Conservation (phyloP, 2,888 invertebrate species). For the Zaprionus bogoriensis region DNA sequence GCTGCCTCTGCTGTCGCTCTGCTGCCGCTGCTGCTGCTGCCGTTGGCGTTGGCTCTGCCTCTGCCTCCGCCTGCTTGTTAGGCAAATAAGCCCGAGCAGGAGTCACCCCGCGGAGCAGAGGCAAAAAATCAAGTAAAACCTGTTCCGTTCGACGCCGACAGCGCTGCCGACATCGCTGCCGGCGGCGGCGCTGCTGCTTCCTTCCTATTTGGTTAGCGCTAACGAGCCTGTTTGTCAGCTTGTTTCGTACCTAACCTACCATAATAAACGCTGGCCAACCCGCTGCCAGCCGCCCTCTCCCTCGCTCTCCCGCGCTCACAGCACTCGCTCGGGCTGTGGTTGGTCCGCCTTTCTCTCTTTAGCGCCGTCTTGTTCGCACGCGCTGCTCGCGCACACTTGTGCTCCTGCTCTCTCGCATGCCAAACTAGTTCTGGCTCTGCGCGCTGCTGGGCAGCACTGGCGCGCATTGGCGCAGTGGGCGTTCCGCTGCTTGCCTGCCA, state of each 20-base stretch:
- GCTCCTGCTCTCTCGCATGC: constrained; percentile 21
- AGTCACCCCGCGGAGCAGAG: constrained; percentile 52
- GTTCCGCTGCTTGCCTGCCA: constrained; percentile 42
- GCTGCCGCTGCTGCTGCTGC: constrained; percentile 7
- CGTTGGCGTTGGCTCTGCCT: constrained; percentile 9
- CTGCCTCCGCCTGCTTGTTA: constrained; percentile 36
- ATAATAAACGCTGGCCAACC: constrained; percentile 65
- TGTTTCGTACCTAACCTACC: constrained; percentile 81
- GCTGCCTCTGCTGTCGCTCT: constrained; percentile 9
- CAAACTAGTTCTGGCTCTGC: constrained; percentile 58
- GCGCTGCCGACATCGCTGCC: constrained; percentile 12
- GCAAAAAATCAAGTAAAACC: constrained; percentile 55
- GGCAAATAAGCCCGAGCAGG: constrained; percentile 35
- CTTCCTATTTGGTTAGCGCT: constrained; percentile 77
- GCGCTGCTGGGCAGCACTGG: constrained; percentile 75
- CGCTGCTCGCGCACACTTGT: constrained; percentile 4
- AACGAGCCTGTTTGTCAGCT: constrained; percentile 76
- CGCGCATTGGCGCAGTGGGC: constrained; percentile 52
- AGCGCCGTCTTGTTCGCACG: constrained; percentile 10
- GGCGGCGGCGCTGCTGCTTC: constrained; percentile 54
- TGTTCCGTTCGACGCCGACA: constrained; percentile 43
- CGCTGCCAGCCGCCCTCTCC: constrained; percentile 31
- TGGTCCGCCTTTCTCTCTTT: constrained; percentile 12
- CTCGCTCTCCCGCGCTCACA: neutral
- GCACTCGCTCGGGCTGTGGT: constrained; percentile 7